Percentiles rank a stretch among this genome's conserved stretches.
Evolutionary conservation across 2,113 vertebrate genomes (phyloP).

Genomic region (Anthoscopus minutus): DNA sequence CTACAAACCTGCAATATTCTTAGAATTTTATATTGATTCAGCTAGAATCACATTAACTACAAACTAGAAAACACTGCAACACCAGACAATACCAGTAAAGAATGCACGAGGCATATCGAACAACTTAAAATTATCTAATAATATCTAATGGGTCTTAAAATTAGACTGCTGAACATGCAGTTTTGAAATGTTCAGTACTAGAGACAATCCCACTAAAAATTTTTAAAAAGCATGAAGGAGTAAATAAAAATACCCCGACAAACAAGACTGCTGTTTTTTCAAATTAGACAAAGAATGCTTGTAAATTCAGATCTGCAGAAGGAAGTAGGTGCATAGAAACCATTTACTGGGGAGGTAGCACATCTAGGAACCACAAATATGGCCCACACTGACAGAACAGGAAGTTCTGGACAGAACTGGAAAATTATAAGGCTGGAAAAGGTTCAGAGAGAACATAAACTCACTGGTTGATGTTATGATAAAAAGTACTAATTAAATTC

Average conservation of each 20-base stretch:
- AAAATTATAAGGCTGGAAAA: background rate
- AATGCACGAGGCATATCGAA: background rate
- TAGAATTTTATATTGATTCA: background rate
- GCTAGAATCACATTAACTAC: background rate
- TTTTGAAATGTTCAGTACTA: background rate
- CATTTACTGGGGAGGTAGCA: background rate
- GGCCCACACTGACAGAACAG: background rate
- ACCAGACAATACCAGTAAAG: background rate
- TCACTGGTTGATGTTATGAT: background rate
- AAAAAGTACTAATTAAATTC: background rate
- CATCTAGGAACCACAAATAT: background rate
- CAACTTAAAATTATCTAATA: background rate
- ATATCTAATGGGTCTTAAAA: background rate
- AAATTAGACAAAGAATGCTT: background rate
- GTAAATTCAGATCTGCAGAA: background rate
- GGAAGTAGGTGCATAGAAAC: background rate
- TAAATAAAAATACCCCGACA: background rate
- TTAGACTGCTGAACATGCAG: background rate
- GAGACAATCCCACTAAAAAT: background rate
- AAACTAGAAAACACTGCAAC: background rate
- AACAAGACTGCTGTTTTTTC: background rate
- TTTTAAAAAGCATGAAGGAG: background rate
- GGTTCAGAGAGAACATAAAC: background rate
- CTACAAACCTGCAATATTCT: background rate
- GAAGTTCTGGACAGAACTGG: background rate